Evolutionary conservation across 2,797 vertebrate genomes (phyloP), one percentile per base, ranked within the genome.

Genomic region (Cottoperca gobio): DNA sequence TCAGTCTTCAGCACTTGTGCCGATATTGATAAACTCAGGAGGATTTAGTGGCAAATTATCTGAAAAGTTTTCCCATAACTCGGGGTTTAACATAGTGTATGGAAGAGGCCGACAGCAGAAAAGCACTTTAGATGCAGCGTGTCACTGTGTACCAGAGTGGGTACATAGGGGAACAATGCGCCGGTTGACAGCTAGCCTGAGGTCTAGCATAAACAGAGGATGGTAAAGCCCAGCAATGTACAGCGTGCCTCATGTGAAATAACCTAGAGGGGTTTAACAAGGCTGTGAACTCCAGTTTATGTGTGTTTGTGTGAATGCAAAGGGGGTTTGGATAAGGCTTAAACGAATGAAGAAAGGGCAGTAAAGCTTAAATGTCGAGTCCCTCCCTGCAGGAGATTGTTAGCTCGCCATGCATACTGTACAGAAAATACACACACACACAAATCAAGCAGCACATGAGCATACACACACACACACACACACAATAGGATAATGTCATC

Each of bases 171-270:
- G 80, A 39, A 35, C 54, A 75, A 72, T 55, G 71, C 8, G 46
- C 54, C 1, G 61, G 76, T 70, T 87, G 83, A 88, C 86, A 79
- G 81, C 65, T 63, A 63, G 86, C 91, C 89, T 33, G 85, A 75
- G 83, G 89, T 87, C 74, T 46, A 60, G 86, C 75, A 92, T 92
- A 86, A 92, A 92, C 90, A 93, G 89, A 83, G 70, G 50, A 85
- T 86, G 73, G 75, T 91, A 84, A 87, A 72, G 67, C 65, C 57
- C 24, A 79, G 81, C 74, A 72, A 79, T 42, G 83, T 75, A 64
- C 73, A 82, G 64, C 72, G 78, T 70, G 75, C 81, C 80, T 74
- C 73, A 64, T 84, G 83, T 76, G 82, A 69, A 85, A 76, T 58
- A 82, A 86, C 82, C 84, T 53, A 39, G 40, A 73, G 88, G 82